Evolutionary conservation across 2,113 vertebrate genomes (phyloP), one percentile per base, ranked within the genome.

Genomic region (Hemicordylus capensis): DNA sequence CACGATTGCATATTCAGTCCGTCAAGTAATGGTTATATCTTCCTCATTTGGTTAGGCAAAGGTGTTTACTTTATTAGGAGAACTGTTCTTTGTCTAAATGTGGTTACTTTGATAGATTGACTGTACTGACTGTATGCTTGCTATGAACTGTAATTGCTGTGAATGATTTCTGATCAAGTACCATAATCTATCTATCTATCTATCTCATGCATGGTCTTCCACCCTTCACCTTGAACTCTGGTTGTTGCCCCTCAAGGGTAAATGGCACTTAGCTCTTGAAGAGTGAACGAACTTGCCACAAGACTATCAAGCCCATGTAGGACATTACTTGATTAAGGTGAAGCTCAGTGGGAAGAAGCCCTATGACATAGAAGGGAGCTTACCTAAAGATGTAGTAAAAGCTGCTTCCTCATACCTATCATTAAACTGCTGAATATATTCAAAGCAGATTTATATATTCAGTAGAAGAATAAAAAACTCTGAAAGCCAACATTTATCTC

Each of bases 401-500:
- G 26, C 86, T 83, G 59, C 22, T 81, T 89, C 76, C 85, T 77
- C 87, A 56, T 87, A 85, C 82, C 77, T 69, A 59, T 37, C 54
- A 79, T 78, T 89, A 70, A 37, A 86, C 54, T 77, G 85, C 86
- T 87, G 87, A 0, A 3, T 77, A 91, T 77, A 89, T 92, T 83
- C 83, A 89, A 88, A 94, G 89, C 75, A 81, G 83, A 94, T 92
- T 87, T 66, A 88, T 90, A 88, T 89, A 93, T 80, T 77, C 85
- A 91, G 75, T 64, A 77, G 80, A 94, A 91, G 78, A 83, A 90
- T 93, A 91, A 1, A 54, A 88, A 91, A 89, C 83, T 75, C 72
- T 87, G 79, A 77, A 93, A 94, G 91, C 93, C 90, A 94, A 85
- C 81, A 79, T 90, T 92, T 93, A 89, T 93, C 91, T 91, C 90